phyloP scores from a whole-genome alignment of 2,113 vertebrate genomes.

The Sardina pilchardus region DNA sequence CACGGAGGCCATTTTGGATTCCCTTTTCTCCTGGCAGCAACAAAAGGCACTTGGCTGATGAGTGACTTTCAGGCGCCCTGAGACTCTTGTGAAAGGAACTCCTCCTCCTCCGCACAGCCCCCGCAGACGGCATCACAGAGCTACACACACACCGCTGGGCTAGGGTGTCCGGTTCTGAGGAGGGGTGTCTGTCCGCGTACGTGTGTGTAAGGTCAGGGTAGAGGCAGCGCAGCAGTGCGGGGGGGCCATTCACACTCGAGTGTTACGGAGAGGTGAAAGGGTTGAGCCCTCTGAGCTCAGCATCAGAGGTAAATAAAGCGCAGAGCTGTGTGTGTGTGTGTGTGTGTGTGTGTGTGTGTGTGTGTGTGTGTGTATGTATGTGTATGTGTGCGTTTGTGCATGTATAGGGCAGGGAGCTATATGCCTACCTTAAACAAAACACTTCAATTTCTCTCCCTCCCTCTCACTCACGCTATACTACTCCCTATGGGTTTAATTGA shows the following conservation, averaged over 20 bases:
- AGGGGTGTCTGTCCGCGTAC: neutral
- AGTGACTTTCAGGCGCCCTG: neutral
- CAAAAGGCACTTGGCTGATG: neutral
- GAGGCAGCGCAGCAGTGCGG: neutral
- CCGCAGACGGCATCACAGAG: neutral
- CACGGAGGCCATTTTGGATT: neutral
- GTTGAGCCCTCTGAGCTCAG: neutral
- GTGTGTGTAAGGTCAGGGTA: neutral
- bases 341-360: too few species aligned
- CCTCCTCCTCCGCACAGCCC: too few species aligned
- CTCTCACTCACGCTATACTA: slow-evolving; percentile 46
- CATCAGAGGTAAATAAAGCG: neutral
- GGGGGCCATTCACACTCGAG: neutral
- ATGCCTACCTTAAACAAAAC: slow-evolving; percentile 61
- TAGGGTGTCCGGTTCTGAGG: neutral
- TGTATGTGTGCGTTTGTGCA: neutral
- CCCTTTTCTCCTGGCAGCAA: neutral
- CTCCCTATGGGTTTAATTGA: slow-evolving; percentile 65
- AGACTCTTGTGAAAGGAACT: neutral
- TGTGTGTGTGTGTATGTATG: neutral
- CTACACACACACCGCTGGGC: neutral
- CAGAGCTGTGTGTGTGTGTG: neutral
- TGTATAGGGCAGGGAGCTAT: neutral
- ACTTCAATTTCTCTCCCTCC: slow-evolving; percentile 62
- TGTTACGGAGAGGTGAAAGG: neutral